Evolutionary conservation across 1,140 invertebrate genomes (phyloP), one percentile per base, ranked within the genome.

Genomic region (Drosophila sucinea): DNA sequence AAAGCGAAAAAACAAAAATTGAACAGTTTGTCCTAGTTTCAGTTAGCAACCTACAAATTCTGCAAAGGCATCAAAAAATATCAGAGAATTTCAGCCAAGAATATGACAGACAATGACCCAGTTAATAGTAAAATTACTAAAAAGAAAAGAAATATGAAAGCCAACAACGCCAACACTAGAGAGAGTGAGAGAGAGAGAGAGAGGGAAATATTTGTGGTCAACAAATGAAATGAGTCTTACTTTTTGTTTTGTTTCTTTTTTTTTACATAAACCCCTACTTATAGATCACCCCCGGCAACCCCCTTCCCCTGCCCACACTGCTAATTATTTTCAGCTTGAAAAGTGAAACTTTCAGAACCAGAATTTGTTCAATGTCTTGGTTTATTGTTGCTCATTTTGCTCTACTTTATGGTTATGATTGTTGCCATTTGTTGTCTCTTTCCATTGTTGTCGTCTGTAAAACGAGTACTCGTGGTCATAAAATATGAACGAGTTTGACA

Each of bases 311-410:
- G 23, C 27, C n/a, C 17, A 30, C 8, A 7, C 41, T 71, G 60
- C 51, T 35, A 38, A 44, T 51, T 51, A 51, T 51, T 51, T 51
- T 27, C 5, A 63, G 41, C 41, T 17, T 63, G 70, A 71, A 86
- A 86, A 86, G 83, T 86, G 83, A 86, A 86, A 86, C 76, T 68
- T 58, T 75, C 57, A 79, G 76, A 86, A 73, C 83, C 72, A 76
- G 72, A 79, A 68, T 87, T 79, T 56, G 54, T 81, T 71, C 67
- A 58, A 69, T 84, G 75, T 66, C 63, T 80, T 67, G 67, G 61
- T 47, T 70, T 79, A 75, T 83, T 79, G 66, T 73, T 82, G 62
- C 69, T 66, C 71, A 86, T 76, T 51, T 27, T 86, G 82, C 79
- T 86, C 82, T 74, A 87, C 66, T 85, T 85, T 40, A 38, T 38